A percentile compares a stretch with the other conserved stretches of the same genome.
Evolutionary conservation across 2,113 vertebrate genomes (phyloP).

Genomic region (Calyptomena viridis): DNA sequence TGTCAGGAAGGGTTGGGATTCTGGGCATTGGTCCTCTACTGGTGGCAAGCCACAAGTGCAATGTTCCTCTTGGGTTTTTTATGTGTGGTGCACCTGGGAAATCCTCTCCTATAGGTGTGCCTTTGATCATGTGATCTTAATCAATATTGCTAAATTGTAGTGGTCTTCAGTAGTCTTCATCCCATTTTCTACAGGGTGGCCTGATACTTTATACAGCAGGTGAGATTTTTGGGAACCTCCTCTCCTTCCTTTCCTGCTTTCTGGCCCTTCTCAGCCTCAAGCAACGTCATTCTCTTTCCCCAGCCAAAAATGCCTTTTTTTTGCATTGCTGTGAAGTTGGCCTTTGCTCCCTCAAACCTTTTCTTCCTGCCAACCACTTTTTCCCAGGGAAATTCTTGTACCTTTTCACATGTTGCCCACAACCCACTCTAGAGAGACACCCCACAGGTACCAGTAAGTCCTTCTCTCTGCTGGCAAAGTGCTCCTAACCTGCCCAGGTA

Average conservation of each 20-base stretch:
- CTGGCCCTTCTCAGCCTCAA: neutral
- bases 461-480: neutral
- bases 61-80: neutral
- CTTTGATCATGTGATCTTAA: neutral
- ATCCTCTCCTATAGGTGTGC: neutral
- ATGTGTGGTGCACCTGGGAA: neutral
- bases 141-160: neutral
- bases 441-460: neutral
- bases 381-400: neutral
- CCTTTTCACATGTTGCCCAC: neutral
- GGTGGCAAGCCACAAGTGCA: neutral
- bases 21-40: neutral
- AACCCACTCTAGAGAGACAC: neutral
- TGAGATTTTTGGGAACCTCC: neutral
- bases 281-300: neutral
- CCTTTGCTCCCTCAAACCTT: neutral
- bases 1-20: neutral
- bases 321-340: neutral
- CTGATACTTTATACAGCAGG: neutral
- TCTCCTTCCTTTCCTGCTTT: neutral
- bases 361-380: fast-evolving
- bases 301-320: neutral
- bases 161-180: neutral
- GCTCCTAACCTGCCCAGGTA: neutral
- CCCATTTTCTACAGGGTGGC: neutral